Conservation (phyloP, 1,140 invertebrate species). For the Catajapyx aquilonaris region DNA sequence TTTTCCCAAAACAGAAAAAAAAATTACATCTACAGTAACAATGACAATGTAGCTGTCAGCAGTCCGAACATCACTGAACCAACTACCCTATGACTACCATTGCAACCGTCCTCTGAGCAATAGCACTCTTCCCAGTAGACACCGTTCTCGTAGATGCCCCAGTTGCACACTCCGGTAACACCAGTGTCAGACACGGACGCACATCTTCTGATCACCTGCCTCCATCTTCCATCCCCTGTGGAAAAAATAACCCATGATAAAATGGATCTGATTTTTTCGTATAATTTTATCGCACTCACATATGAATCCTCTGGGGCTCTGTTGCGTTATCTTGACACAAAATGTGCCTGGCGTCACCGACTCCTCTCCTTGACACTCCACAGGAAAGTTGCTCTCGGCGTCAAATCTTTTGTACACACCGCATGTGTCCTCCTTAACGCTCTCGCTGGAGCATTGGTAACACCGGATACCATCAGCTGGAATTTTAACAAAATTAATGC, state of each 20-base stretch:
- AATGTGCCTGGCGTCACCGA: conserved; percentile 78
- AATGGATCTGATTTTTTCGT: background rate
- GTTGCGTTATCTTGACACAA: conserved; percentile 74
- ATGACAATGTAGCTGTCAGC: no score
- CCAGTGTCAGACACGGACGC: conserved; percentile 74
- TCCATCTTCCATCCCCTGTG: conserved; percentile 76
- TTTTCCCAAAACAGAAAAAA: no score
- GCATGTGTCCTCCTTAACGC: conserved; percentile 59
- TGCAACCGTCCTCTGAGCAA: conserved; percentile 71
- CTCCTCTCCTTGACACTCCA: conserved; percentile 76
- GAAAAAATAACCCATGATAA: conserved; percentile 13
- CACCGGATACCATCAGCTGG: conserved; percentile 46
- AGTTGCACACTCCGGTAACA: conserved; percentile 78
- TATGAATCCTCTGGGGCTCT: conserved; percentile 74
- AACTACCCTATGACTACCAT: no score
- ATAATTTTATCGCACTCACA: conserved; percentile 35
- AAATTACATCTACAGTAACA: no score
- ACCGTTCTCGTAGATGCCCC: conserved; percentile 79
- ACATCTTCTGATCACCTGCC: conserved; percentile 73
- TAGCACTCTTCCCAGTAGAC: conserved; percentile 92
- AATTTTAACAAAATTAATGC: no score
- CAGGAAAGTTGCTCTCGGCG: conserved; percentile 49
- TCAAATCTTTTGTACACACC: conserved; percentile 70
- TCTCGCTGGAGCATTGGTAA: conserved; percentile 67
- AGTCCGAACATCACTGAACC: no score